Evolutionary conservation across 1,140 invertebrate genomes (phyloP), one percentile per base, ranked within the genome.

Genomic region (Calycopis cecrops): DNA sequence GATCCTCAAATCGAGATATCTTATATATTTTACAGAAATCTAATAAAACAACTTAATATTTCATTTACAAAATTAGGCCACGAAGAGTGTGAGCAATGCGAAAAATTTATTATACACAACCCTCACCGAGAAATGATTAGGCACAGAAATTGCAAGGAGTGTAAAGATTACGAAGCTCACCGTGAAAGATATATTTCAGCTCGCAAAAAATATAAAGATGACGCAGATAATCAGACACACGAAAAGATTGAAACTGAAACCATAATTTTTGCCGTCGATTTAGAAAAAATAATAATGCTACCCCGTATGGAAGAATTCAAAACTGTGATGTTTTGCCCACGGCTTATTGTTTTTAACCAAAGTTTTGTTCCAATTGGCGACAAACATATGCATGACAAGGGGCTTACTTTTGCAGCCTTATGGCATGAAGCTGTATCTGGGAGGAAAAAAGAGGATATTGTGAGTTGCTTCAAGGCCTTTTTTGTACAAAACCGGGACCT

Each of bases 381-480:
- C 33, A 58, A 58, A 38, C 12, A 52, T 9, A 14, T 37, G 6
- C 40, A 52, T 38, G 34, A 28, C 7, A 16, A 48, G 52, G 47
- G 37, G 17, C 48, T 35, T 14, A 61, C 58, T 14, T 59, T 53
- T 55, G 55, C 52, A 35, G 55, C 34, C 9, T 34, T 64, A 42
- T 67, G 65, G 65, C 49, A 67, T 51, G 59, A 67, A 54, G 52
- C 53, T 12, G 48, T 53, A 12, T 48, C 62, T 14, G 65, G 64
- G 7, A 18, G 54, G 35, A 62, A 62, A 44, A 53, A 57, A 37
- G 55, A 62, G 8, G 63, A 65, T 12, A 65, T 65, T 4, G 37
- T 51, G 1, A 57, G 51, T 35, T 51, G 55, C 16, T 57, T 57
- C 14, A n/a, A 12, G 3, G 42, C 59, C 7, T 62, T 62, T 55